Percentiles rank a stretch among this genome's conserved stretches.
Evolutionary conservation across 2,113 vertebrate genomes (phyloP).

Genomic region (Sander lucioperca): DNA sequence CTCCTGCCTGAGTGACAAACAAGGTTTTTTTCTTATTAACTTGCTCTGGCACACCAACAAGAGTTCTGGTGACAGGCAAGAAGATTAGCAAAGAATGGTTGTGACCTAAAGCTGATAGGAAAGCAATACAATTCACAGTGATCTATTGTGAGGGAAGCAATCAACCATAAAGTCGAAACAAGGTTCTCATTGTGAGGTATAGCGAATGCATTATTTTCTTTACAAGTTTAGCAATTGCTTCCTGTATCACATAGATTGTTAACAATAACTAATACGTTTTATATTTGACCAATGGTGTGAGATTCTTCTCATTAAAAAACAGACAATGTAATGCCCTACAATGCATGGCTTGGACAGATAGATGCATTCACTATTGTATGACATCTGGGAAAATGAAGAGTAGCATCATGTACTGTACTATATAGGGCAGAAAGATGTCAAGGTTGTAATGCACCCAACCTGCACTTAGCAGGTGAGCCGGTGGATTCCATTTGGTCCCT

Average conservation of each 20-base stretch:
- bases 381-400: not conserved
- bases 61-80: conserved; percentile 70
- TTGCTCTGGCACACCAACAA: conserved; percentile 51
- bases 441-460: conserved; percentile 12
- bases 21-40: conserved; percentile 47
- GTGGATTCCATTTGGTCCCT: conserved; percentile 39
- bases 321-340: not conserved
- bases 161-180: conserved; percentile 62
- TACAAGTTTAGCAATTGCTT: conserved; percentile 2
- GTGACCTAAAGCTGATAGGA: conserved; percentile 64
- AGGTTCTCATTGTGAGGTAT: conserved; percentile 25
- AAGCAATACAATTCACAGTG: conserved; percentile 68
- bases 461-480: conserved; percentile 54
- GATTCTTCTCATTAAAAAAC: not conserved
- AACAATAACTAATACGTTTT: not conserved
- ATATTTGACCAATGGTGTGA: not conserved
- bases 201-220: not conserved
- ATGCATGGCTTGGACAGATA: not conserved
- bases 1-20: conserved; percentile 41
- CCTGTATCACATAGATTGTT: not conserved
- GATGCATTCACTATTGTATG: not conserved
- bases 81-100: conserved; percentile 72
- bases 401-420: not conserved
- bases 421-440: conserved; percentile 11
- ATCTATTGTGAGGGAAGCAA: conserved; percentile 63